Base-by-base conservation (phyloP, 2,797 vertebrate species). In the Sebastes taczanowskii region DNA sequence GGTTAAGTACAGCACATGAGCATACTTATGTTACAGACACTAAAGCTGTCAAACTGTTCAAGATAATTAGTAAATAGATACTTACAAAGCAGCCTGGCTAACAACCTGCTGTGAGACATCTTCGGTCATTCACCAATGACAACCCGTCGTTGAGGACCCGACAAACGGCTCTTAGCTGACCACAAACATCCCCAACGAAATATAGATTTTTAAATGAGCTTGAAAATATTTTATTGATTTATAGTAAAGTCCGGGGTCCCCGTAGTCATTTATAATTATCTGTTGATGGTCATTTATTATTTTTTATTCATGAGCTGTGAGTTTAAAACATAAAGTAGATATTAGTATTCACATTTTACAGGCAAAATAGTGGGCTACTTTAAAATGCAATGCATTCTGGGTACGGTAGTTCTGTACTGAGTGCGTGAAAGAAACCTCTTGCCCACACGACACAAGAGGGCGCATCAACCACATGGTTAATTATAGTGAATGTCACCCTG, bases 111-210 rank as follows among this genome's bases (percentile, higher is more conserved):
- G 76, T 95, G 96, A 84, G 94, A 96, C 96, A 97, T 97, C 93
- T 93, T 96, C 93, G 96, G 96, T 96, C 96, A 96, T 93, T 96
- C 94, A 92, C 94, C 96, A 97, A 97, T 97, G 96, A 97, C 96
- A 97, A 97, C 95, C 14, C 74, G 67, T 85, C 85, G 58, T 53
- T 76, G 25, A 82, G 93, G 94, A 92, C 95, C 94, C 73, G 2
- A 70, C 65, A 71, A 38, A 38, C 3, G 63, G 2, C 64, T n/a
- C 73, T 74, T 84, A 91, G 95, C 22, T 90, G 90, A 11, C 83
- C 71, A 77, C 5, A 74, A 76, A 90, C 79, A 75, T 91, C 32
- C 82, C 88, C 0, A 6, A 25, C 46, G 1, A 29, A 66, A 67
- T 25, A 2, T 2, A 2, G 2, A 9, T 9, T 7, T 32, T 38